Conservation (phyloP, 2,797 vertebrate genomes). For the Borostomias antarcticus region DNA sequence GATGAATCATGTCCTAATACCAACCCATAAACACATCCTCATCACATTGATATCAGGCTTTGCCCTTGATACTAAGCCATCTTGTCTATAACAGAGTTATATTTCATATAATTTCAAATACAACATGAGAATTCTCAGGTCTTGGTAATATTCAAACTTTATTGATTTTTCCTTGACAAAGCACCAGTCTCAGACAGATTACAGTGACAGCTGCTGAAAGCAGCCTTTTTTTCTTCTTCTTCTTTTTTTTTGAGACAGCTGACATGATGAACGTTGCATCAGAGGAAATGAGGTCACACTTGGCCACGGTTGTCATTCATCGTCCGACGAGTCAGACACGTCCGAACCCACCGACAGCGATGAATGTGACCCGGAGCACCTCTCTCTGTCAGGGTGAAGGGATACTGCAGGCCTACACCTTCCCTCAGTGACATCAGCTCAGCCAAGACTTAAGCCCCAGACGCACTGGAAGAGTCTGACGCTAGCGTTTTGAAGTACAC, state of each 20-base stretch:
- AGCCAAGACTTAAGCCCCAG: too few relatives aligned
- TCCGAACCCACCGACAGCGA: conserved; percentile 99
- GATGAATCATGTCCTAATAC: background rate
- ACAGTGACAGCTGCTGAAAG: background rate
- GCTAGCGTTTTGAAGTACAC: too few relatives aligned
- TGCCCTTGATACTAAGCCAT: background rate
- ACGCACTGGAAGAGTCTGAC: too few relatives aligned
- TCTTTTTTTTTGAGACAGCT: background rate
- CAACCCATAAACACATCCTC: background rate
- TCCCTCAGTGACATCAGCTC: background rate
- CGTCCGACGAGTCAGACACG: conserved; percentile 86
- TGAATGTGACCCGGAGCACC: conserved; percentile 98
- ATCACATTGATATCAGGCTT: background rate
- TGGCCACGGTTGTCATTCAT: conserved; percentile 92
- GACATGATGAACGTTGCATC: background rate
- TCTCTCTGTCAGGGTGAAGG: conserved; percentile 24
- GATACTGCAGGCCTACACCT: too few relatives aligned
- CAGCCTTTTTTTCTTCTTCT: background rate
- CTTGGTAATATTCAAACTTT: conserved; percentile 25
- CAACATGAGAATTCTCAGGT: background rate
- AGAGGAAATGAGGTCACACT: conserved; percentile 25
- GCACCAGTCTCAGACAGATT: conserved; percentile 2
- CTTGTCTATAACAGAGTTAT: background rate
- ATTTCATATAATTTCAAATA: conserved; percentile 5
- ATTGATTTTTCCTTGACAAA: conserved; percentile 25